phyloP scores from a whole-genome alignment of 2,113 vertebrate genomes.

The Dromaius novaehollandiae region DNA sequence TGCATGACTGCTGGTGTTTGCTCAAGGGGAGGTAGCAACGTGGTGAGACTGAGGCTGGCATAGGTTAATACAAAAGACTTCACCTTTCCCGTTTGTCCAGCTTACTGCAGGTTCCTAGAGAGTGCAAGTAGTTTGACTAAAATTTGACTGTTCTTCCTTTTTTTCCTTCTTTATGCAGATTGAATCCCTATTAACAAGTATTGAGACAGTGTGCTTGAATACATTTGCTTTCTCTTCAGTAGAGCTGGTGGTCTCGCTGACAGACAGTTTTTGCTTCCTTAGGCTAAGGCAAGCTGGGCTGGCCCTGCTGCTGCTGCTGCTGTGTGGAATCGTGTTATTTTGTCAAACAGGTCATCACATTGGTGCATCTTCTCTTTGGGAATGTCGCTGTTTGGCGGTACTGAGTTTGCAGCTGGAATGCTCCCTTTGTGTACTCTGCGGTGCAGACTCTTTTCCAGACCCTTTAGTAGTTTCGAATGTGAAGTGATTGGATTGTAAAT shows the following conservation, averaged over 20 bases:
- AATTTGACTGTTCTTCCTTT: fast-evolving
- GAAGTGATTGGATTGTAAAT: background rate
- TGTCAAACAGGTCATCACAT: background rate
- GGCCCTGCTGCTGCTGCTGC: background rate
- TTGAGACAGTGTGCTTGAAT: background rate
- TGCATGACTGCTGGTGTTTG: background rate
- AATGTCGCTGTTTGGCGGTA: background rate
- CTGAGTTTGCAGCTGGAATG: background rate
- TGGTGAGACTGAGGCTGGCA: background rate
- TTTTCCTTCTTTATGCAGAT: background rate
- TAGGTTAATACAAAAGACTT: background rate
- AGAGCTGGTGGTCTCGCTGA: background rate
- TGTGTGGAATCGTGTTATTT: background rate
- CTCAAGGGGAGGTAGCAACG: background rate
- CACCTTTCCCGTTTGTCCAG: background rate
- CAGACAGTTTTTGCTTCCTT: background rate
- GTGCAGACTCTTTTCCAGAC: background rate
- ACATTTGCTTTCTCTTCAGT: background rate
- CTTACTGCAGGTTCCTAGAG: background rate
- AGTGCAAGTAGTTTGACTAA: background rate
- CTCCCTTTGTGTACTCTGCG: background rate
- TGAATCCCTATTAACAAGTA: background rate
- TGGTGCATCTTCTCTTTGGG: background rate
- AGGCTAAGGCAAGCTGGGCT: background rate
- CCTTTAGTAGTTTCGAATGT: background rate